Evolutionary conservation across 2,888 invertebrate species (phyloP), one percentile per base, ranked within the genome.

Genomic region (Chaetogeoica ovagalla): DNA sequence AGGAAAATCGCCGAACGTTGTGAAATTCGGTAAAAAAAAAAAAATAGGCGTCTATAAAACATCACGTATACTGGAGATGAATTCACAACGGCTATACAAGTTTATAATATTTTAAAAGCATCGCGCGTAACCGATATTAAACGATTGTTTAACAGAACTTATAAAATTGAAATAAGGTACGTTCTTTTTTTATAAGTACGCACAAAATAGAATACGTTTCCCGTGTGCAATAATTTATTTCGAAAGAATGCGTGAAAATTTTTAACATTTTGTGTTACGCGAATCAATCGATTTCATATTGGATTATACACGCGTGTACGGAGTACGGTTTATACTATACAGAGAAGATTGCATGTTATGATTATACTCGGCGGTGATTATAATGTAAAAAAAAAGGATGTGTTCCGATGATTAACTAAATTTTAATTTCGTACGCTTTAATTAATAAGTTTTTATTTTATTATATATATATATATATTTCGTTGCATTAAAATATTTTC

Each of bases 91-190:
- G 30, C 4, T 30, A 30, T 30, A n/a, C n/a, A n/a, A n/a, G n/a
- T n/a, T n/a, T n/a, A n/a, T n/a, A n/a, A n/a, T n/a, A n/a, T n/a
- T n/a, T n/a, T 43, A 43, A 43, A 43, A 43, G 43, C 6, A 43
- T 43, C 9, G 30, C 43, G 43, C 7, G n/a, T n/a, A n/a, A n/a
- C n/a, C n/a, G n/a, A n/a, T n/a, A n/a, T n/a, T n/a, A n/a, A n/a
- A n/a, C n/a, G n/a, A n/a, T n/a, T n/a, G n/a, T n/a, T n/a, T 66
- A 57, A 66, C 39, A 75, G 2, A 66, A 75, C 65, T 57, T 65
- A 65, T 30, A 75, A 48, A 65, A 75, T 75, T 65, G 21, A 75
- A 66, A 75, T 66, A 75, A 65, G 65, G 65, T 74, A 43, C 43
- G 2, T 15, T 65, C 19, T 57, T 39, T 65, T 39, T 73, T 73